Base-by-base conservation (phyloP, 1,140 invertebrate species). In the Drusus annulatus region DNA sequence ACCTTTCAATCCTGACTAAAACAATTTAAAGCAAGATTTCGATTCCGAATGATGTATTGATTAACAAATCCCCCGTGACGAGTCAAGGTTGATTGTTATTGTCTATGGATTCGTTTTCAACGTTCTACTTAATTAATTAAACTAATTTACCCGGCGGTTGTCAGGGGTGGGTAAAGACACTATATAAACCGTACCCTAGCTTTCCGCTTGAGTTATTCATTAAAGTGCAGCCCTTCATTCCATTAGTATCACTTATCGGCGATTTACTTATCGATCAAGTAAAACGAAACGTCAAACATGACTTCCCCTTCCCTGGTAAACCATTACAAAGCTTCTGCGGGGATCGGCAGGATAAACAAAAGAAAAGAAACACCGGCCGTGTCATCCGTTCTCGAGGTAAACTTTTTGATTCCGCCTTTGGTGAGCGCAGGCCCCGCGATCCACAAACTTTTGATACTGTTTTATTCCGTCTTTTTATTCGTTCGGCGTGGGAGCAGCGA, bases 381-480 rank as follows among this genome's bases (percentile, higher is more conserved):
- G 68, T 71, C 68, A 71, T 71, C 52, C 50, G 21, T 28, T 65
- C 62, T 6, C 50, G n/a, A 8, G 68, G 17, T n/a, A 51, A 71
- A 52, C 68, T 51, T 71, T 71, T 16, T 65, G 62, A 65, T 65
- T 51, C 45, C 45, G 21, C 68, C 45, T 52, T 71, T 28, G 25
- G 45, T 52, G 65, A n/a, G 45, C 65, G n/a, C 25, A 16, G 45
- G 65, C 36, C 10, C n/a, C n/a, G n/a, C n/a, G n/a, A n/a, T n/a
- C n/a, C n/a, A n/a, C 65, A 65, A 65, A 65, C 62, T 65, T 65
- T 65, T 65, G 62, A 36, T 65, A 65, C 62, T 31, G 62, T 65
- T 65, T 71, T 71, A 51, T 71, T 52, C 68, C 68, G 19, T 51
- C 0, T 51, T 71, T 71, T 51, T 51, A 71, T 71, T 71, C 68